Evolutionary conservation across 2,113 vertebrate genomes (phyloP).

Genomic region (Bujurquina vittata): DNA sequence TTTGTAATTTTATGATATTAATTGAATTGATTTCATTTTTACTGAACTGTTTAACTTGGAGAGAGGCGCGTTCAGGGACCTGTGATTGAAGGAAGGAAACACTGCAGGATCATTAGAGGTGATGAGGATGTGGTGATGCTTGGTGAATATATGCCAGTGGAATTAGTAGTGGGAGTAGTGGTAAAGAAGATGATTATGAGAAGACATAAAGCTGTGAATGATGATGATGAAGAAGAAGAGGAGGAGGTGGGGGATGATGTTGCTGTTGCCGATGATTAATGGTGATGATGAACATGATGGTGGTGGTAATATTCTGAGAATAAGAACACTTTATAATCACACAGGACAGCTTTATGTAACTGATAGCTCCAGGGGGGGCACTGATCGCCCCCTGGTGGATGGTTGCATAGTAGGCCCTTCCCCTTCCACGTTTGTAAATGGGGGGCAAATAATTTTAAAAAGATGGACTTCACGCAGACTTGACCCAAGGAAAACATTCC

Average conservation of each 20-base stretch:
- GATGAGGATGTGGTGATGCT: background rate
- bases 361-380: background rate
- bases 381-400: background rate
- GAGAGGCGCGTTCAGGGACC: background rate
- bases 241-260: background rate
- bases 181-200: background rate
- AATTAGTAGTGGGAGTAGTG: background rate
- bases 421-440: background rate
- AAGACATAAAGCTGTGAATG: background rate
- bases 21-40: background rate
- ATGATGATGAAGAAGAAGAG: background rate
- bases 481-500: background rate
- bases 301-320: background rate
- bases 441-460: background rate
- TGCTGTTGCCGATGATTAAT: background rate
- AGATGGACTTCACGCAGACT: background rate
- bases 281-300: background rate
- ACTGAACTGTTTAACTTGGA: slow-evolving; percentile 5
- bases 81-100: background rate
- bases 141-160: background rate
- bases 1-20: background rate
- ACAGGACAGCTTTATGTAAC: background rate
- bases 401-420: background rate
- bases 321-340: background rate
- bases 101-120: background rate